These are phyloP conservation scores for Taeniopygia guttata DNA, from an alignment of 2,797 vertebrate genomes.

Conservation along the genomic window DNA sequence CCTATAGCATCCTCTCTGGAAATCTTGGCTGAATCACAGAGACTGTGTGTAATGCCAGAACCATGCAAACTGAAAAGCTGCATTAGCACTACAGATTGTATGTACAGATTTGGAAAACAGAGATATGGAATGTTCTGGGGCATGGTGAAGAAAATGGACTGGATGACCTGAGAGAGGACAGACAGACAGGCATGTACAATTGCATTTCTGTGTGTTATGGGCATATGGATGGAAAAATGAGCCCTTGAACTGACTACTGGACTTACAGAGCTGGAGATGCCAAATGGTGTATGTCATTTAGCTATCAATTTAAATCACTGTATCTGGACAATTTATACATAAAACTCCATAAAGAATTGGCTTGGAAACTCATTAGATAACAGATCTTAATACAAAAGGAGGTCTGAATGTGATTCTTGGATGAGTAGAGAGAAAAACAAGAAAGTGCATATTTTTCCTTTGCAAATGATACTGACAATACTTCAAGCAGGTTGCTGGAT, in stretches of 20 bases:
- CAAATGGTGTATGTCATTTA: neutral
- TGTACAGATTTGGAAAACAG: neutral
- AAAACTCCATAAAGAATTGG: neutral
- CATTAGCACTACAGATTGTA: neutral
- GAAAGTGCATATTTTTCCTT: neutral
- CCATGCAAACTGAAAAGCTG: neutral
- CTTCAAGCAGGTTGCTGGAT: neutral
- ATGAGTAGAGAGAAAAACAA: neutral
- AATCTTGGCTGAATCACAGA: neutral
- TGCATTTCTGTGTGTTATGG: neutral
- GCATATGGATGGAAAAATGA: neutral
- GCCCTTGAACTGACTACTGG: neutral
- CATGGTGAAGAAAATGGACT: neutral
- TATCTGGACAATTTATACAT: neutral
- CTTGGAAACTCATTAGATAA: neutral
- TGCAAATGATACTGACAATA: neutral
- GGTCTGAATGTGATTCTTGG: neutral
- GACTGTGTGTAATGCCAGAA: neutral
- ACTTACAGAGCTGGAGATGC: neutral
- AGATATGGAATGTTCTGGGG: neutral
- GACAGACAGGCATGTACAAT: neutral
- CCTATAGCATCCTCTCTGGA: neutral
- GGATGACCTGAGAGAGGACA: neutral
- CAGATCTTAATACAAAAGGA: neutral
- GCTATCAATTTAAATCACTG: neutral